phyloP scores from a whole-genome alignment of 1,140 invertebrate genomes.

The Euschistus heros region DNA sequence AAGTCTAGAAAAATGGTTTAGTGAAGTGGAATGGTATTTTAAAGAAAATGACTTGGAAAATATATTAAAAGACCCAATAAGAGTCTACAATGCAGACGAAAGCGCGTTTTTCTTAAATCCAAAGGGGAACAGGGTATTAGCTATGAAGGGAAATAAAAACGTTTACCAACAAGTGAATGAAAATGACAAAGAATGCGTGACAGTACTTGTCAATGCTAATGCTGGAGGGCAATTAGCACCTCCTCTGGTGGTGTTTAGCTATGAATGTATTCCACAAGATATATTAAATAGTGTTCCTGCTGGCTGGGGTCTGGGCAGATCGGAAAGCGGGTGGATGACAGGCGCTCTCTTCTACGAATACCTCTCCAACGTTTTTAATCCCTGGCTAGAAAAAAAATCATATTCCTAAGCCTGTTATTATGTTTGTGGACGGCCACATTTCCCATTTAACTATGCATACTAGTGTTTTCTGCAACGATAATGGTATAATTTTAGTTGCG shows the following conservation, averaged over 20 bases:
- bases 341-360: slow-evolving; percentile 24
- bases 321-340: slow-evolving; percentile 31
- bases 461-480: slow-evolving; percentile 35
- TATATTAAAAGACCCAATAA: no score
- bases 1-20: no score
- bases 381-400: slow-evolving; percentile 25
- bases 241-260: slow-evolving; percentile 22
- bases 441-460: slow-evolving; percentile 35
- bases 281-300: slow-evolving; percentile 31
- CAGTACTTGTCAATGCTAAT: no score
- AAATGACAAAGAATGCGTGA: no score
- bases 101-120: no score
- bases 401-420: slow-evolving; percentile 31
- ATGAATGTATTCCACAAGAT: slow-evolving; percentile 31
- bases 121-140: no score
- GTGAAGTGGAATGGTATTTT: no score
- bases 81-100: no score
- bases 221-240: slow-evolving; percentile 20
- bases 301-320: no score
- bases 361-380: slow-evolving; percentile 26
- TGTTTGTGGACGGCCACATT: slow-evolving; percentile 38
- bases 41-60: no score
- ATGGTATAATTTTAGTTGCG: slow-evolving; percentile 35
- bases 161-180: no score
- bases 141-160: no score